Conservation (phyloP, 2,797 vertebrate genomes). For the Coregonus ussuriensis region DNA sequence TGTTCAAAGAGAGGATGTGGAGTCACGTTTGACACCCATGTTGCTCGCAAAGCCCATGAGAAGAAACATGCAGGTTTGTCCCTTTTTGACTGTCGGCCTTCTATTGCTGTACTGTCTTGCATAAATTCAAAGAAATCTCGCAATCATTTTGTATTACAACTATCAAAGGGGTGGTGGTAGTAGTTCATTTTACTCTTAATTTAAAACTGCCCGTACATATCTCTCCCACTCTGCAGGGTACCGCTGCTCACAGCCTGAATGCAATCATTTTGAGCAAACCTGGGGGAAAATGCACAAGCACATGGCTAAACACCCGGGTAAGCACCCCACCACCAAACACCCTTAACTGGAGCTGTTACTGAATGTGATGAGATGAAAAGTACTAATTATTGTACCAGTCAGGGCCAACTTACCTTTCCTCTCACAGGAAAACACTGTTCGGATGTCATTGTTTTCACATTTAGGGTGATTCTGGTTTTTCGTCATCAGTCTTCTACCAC, state of each 20-base stretch:
- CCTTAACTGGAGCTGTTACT: neutral
- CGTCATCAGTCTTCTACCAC: neutral
- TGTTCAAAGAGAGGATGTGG: conserved; percentile 67
- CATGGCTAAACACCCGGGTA: conserved; percentile 72
- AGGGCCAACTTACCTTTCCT: neutral
- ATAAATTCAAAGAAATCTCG: neutral
- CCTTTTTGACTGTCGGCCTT: neutral
- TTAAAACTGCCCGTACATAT: neutral
- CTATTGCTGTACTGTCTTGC: neutral
- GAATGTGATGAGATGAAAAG: neutral
- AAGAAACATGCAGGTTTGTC: conserved; percentile 74
- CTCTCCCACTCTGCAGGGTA: conserved; percentile 71
- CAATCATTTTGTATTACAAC: too few relatives aligned
- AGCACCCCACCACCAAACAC: neutral
- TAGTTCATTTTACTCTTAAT: neutral
- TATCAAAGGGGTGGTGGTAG: too few relatives aligned
- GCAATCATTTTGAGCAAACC: conserved; percentile 64
- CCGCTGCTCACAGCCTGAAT: conserved; percentile 63
- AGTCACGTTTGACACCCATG: conserved; percentile 62
- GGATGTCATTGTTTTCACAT: neutral
- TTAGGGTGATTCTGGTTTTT: neutral
- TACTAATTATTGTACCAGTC: neutral
- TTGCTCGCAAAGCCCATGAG: conserved; percentile 72
- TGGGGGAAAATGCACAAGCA: conserved; percentile 77
- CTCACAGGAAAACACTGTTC: neutral